Evolutionary conservation across 37 sponge, comb jelly and placozoan species (phyloP).

Genomic region (Crambe crambe): DNA sequence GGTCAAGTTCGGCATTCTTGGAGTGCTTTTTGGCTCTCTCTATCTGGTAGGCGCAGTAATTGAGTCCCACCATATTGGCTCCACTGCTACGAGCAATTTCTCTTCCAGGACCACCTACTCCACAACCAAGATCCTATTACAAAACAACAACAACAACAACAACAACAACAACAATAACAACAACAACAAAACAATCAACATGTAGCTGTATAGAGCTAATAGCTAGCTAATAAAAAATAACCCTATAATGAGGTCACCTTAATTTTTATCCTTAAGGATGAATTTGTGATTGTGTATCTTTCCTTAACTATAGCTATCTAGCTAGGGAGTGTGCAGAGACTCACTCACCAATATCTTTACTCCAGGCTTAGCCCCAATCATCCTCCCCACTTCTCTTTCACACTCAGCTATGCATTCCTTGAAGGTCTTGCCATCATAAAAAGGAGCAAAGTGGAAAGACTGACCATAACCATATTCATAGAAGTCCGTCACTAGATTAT

Average conservation of each 20-base stretch:
- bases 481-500: slow-evolving; percentile 77
- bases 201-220: too few species aligned
- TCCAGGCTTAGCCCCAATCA: slow-evolving; percentile 39
- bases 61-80: slow-evolving; percentile 63
- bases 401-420: slow-evolving; percentile 35
- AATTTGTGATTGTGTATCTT: too few species aligned
- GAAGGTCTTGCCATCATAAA: slow-evolving; percentile 47
- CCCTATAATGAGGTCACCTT: too few species aligned
- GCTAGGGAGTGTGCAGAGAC: too few species aligned
- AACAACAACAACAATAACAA: too few species aligned
- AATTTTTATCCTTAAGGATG: too few species aligned
- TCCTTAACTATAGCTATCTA: too few species aligned
- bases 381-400: slow-evolving; percentile 35
- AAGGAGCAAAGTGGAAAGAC: slow-evolving; percentile 72
- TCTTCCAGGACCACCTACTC: slow-evolving; percentile 76
- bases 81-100: slow-evolving; percentile 42
- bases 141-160: neutral
- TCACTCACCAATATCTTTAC: slow-evolving; percentile 66
- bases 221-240: too few species aligned
- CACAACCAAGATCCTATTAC: slow-evolving; percentile 77
- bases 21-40: slow-evolving; percentile 39
- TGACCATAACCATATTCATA: slow-evolving; percentile 83
- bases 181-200: too few species aligned
- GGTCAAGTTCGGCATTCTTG: slow-evolving; percentile 24
- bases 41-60: slow-evolving; percentile 67